Evolutionary conservation across 2,113 vertebrate species (phyloP).

Genomic region (Chaetodon auriga): DNA sequence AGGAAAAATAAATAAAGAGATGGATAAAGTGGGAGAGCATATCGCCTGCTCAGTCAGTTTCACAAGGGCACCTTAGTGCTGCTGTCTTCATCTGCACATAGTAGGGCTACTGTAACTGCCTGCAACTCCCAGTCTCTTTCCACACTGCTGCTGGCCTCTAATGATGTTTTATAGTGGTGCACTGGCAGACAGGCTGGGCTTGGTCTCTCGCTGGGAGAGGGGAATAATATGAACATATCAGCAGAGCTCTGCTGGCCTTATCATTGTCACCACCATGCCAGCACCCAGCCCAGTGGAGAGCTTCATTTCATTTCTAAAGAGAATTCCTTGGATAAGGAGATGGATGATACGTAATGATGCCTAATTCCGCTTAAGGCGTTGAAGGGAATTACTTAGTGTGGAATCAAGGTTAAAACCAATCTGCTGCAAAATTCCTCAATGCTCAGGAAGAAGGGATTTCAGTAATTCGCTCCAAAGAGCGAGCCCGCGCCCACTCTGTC

Average conservation of each 20-base stretch:
- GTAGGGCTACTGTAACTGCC: constrained; percentile 55
- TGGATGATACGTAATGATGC: constrained; percentile 81
- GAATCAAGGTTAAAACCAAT: constrained; percentile 85
- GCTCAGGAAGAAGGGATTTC: constrained; percentile 68
- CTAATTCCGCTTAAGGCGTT: constrained; percentile 84
- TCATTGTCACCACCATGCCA: constrained; percentile 70
- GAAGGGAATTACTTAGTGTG: constrained; percentile 83
- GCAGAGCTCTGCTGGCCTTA: constrained; percentile 71
- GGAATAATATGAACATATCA: constrained; percentile 71
- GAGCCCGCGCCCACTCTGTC: constrained; percentile 34
- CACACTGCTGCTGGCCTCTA: constrained; percentile 66
- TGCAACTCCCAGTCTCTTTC: constrained; percentile 58
- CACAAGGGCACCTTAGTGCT: constrained; percentile 78
- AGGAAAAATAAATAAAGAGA: constrained; percentile 76
- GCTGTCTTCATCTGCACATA: constrained; percentile 61
- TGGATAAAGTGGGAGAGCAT: constrained; percentile 52
- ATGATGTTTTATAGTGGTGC: constrained; percentile 79
- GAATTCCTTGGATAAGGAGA: constrained; percentile 80
- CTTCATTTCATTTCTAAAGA: constrained; percentile 84
- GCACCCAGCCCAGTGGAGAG: constrained; percentile 63
- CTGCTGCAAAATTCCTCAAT: constrained; percentile 72
- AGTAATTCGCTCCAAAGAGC: constrained; percentile 67
- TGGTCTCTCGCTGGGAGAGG: constrained; percentile 61
- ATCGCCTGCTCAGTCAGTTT: constrained; percentile 52
- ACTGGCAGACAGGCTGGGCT: constrained; percentile 50